Evolutionary conservation across 2,888 invertebrate species (phyloP), one percentile per base, ranked within the genome.

Genomic region (Rhaphigaster nebulosa): DNA sequence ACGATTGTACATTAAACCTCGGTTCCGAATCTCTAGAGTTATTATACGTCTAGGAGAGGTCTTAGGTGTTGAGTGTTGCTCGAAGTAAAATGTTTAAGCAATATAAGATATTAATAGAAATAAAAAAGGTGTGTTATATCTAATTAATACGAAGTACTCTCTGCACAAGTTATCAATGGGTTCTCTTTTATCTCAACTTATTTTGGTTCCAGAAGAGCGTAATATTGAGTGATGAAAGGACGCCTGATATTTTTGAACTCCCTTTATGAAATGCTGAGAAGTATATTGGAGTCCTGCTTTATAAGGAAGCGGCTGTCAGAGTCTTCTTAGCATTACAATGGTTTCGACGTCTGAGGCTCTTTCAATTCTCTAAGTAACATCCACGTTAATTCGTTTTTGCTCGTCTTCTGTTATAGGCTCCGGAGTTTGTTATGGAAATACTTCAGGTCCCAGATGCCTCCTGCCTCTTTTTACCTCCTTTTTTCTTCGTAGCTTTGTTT

Each of bases 311-410:
- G 15, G 20, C 70, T 38, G 34, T 38, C 29, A 29, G 65, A 2
- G 6, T 1, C 65, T 65, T 20, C 20, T 76, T 76, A 38, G 70
- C 70, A 76, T 76, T 26, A 76, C 70, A 76, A 76, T 76, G 34
- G 70, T 26, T 38, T 20, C 70, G 20, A 76, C 20, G 34, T 23
- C 70, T 76, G 10, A 34, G 29, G 0, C 70, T 10, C 20, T 38
- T 26, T 38, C 34, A 38, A 38, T 23, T 20, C 70, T 1, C 70
- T 38, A 76, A 76, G 70, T 38, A 76, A 76, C 70, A 76, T 76
- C 70, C 38, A 23, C 70, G 70, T 76, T 76, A 76, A 76, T 76
- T 76, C 70, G 70, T 76, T 76, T 76, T 76, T 76, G 38, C 70
- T 76, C 34, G 34, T 23, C 70, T 38, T 18, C 70, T 76, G 34